Base-by-base conservation (phyloP, 2,113 vertebrate species). In the Eptatretus burgeri region DNA sequence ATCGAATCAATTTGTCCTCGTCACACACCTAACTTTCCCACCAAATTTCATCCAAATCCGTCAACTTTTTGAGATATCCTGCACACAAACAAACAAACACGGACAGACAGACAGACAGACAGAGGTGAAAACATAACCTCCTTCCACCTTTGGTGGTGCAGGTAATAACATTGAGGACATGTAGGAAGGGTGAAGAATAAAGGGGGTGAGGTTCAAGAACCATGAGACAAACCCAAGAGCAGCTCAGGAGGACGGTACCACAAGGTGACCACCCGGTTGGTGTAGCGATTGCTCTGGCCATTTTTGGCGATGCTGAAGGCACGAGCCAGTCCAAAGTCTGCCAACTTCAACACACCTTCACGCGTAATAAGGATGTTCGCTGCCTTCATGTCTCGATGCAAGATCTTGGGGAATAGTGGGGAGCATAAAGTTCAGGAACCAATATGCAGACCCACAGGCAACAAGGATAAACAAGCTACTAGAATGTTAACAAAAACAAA, bases 381-480 rank as follows among this genome's bases (percentile, higher is more conserved):
- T 1, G 91, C 91, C 67, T 98, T 98, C 91, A 95, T 94, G 70
- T 95, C 91, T 69, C 89, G 77, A 74, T 98, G 91, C 66, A 98
- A 73, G 60, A 98, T 98, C 91, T 98, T 71, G 14, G 52, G 0
- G 53, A 18, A 51, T 9, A 18, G 64, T 64, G 9, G 27, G 27
- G 27, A 41, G 7, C 27, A 41, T 41, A 41, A 41, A 41, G 11
- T 49, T 53, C 3, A 1, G 2, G 62, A 51, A 14, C 51, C 50
- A 2, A 1, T 2, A 65, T 51, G 10, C 20, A 14, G 14, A 1
- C 16, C 1, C 1, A 7, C 16, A 49, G 1, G 12, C 7, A 17
- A 49, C 11, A 27, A 65, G 14, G 14, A 27, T 19, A 51, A 63
- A 5, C 50, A 0, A 1, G 19, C 19, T 13, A 5, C 13, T 51